Evolutionary conservation across 2,888 invertebrate genomes (phyloP), one percentile per base, ranked within the genome.

Genomic region (Ennomos quercinarius): DNA sequence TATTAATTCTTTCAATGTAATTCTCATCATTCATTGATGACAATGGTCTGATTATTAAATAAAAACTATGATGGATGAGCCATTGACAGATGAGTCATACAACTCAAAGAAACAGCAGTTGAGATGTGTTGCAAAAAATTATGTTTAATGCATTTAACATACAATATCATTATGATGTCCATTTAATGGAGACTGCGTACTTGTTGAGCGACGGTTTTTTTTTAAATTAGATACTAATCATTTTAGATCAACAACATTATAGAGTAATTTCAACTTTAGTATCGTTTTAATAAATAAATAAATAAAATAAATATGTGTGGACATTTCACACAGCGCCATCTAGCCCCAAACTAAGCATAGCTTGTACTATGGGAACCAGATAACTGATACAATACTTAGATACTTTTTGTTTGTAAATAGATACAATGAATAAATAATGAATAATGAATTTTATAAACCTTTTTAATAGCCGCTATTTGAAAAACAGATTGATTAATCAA

Each of bases 51-150:
- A 47, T 46, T 45, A 53, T 59, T 51, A 49, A 42, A 59, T 27
- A 27, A 67, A 64, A 62, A 58, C 53, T 43, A 37, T 52, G 62
- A 60, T 59, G 43, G 52, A 63, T 52, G 39, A 10, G 39, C 39
- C 57, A 41, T 51, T 27, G 42, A 52, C 37, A 53, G 37, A 57
- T 63, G 57, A 63, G 40, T 63, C 62, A 67, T 52, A 50, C 51
- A 38, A 27, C 34, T 48, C 53, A 41, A 41, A 57, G 50, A 57
- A 61, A 54, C 58, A 55, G 45, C 61, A 57, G 50, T 45, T 57
- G 56, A 53, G 47, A 41, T 37, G 48, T 13, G 51, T 51, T 27
- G 54, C 47, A 54, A 64, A 57, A 64, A 59, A 44, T 40, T 27
- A 57, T 45, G 10, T 42, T 51, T 42, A 52, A 43, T 46, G 45